Evolutionary conservation across 53 echinoderm and acorn worm genomes (phyloP), one percentile per base, ranked within the genome.

Genomic region (Mesocentrotus franciscanus): DNA sequence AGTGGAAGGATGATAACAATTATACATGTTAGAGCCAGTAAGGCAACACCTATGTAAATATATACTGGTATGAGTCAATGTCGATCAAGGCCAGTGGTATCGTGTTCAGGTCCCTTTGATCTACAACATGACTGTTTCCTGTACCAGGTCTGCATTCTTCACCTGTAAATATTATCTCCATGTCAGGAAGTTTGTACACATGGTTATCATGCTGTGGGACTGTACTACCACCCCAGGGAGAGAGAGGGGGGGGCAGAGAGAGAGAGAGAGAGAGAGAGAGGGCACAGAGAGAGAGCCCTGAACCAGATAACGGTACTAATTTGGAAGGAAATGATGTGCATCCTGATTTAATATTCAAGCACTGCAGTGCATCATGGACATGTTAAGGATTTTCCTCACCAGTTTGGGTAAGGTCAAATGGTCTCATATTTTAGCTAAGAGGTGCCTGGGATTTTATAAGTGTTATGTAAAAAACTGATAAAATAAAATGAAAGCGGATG

Each of bases 271-370:
- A 71, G 72, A 72, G 72, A 27, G 72, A 64, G 64, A 64, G n/a
- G n/a, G n/a, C n/a, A n/a, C n/a, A n/a, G 64, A 64, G 17, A 13
- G 29, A 87, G 57, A 56, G 32, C n/a, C 87, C 56, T 57, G 87
- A 87, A 58, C 26, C 57, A 58, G n/a, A 87, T 20, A 91, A 64
- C 35, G 10, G 20, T 2, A 36, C 66, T 91, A 91, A 91, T 91
- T 91, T 66, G 66, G 30, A 22, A 90, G 91, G 91, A 91, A 91
- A 91, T 91, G 56, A 58, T 91, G 91, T 18, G 22, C 36, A 35
- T 91, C 91, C 91, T 66, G 91, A 35, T 39, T 9, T 0, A 91
- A 66, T 56, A 87, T 87, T 16, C 10, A 57, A 58, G 56, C 87
- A 58, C 87, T 87, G 56, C 14, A 57, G 10, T 27, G 35, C 84